These are phyloP conservation scores for Watsonalla binaria DNA, from an alignment of 2,888 invertebrate species.

Conservation along the genomic window DNA sequence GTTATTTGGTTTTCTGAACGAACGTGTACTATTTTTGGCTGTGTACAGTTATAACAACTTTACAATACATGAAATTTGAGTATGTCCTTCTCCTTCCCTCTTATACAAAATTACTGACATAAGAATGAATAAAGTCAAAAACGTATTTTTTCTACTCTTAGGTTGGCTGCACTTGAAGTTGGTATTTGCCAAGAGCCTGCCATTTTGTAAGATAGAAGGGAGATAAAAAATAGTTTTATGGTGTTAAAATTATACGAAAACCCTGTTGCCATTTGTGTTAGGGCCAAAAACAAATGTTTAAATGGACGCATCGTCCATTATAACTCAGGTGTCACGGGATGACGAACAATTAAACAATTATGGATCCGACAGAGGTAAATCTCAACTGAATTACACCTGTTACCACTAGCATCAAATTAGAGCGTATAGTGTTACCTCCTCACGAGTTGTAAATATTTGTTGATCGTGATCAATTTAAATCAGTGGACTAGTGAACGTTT, in stretches of 20 bases:
- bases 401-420: conserved; percentile 74
- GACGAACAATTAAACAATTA: conserved; percentile 96
- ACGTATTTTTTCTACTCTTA: conserved; percentile 29
- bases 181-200: conserved; percentile 76
- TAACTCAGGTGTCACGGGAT: conserved; percentile 98
- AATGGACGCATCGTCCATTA: conserved; percentile 99
- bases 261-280: conserved; percentile 73
- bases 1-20: conserved; percentile 9
- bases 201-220: conserved; percentile 79
- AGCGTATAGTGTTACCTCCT: conserved; percentile 73
- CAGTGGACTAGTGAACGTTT: conserved; percentile 34
- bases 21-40: conserved; percentile 41
- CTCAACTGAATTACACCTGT: conserved; percentile 76
- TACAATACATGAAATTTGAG: conserved; percentile 26
- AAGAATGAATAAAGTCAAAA: conserved; percentile 33
- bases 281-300: conserved; percentile 78
- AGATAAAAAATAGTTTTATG: conserved; percentile 80
- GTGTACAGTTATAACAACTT: conserved; percentile 51
- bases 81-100: conserved; percentile 30
- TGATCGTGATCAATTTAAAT: conserved; percentile 43
- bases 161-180: conserved; percentile 62
- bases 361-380: conserved; percentile 94
- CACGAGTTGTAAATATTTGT: conserved; percentile 60
- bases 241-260: conserved; percentile 74
- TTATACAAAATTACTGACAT: conserved; percentile 2